Evolutionary conservation across 2,113 vertebrate species (phyloP), one percentile per base, ranked within the genome.

Genomic region (Callocephalon fimbriatum): DNA sequence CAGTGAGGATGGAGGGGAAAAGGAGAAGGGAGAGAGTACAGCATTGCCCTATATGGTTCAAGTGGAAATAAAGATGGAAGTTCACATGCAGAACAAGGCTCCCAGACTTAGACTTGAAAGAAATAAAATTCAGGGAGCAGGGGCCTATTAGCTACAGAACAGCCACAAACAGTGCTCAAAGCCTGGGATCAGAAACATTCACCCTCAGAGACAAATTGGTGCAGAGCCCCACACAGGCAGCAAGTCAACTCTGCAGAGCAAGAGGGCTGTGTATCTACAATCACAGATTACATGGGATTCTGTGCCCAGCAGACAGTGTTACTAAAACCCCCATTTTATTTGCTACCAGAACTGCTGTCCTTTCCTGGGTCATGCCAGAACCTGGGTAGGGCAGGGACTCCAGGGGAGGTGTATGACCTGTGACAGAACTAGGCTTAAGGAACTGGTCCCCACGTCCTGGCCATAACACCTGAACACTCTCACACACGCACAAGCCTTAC

Each of bases 201-300:
- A 31, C 42, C 37, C 26, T 22, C 71, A 80, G 63, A 35, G 40
- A 4, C 7, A 27, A 31, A n/a, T 20, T 19, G 6, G 13, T 76
- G 68, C 72, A 83, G 83, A 82, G 62, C 42, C 61, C 40, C 38
- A 22, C 16, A 12, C 10, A 44, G 53, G 42, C 42, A 77, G 53
- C 51, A 53, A 26, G 37, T 29, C 62, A 83, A 67, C 50, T 47
- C 54, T 74, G 22, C 72, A 59, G 54, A 37, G 70, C 54, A 65
- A 44, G 40, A 56, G 62, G 27, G 12, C 51, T 59, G 65, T 32
- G 62, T 23, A 17, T 62, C 56, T 37, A 25, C 58, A 72, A 14
- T 38, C 32, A 7, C 68, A 32, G 31, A 6, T 44, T 32, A 29
- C 45, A 66, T 0, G 0, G 19, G 27, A 27, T 6, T 10, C 27